phyloP scores from a whole-genome alignment of 2,888 invertebrate species.

The Aproaerema taeniolella region DNA sequence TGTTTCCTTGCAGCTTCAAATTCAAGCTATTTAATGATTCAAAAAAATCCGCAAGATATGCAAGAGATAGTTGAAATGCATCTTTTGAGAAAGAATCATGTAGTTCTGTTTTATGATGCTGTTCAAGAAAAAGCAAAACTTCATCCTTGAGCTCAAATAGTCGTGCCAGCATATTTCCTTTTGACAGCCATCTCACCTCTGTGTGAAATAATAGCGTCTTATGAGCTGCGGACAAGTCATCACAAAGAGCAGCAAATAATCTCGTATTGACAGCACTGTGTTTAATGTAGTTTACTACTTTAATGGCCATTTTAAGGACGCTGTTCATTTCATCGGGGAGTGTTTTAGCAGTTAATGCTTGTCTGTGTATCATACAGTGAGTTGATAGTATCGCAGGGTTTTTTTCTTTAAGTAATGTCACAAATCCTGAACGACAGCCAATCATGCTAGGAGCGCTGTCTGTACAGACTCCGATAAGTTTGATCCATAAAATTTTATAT shows the following conservation, averaged over 20 bases:
- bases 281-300: constrained; percentile 9
- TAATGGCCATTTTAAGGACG: constrained; percentile 10
- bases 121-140: neutral
- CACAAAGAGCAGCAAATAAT: constrained; percentile 12
- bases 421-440: constrained; percentile 24
- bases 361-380: constrained; percentile 15
- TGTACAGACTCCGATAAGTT: constrained; percentile 23
- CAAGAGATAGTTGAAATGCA: constrained; percentile 11
- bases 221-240: constrained; percentile 3
- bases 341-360: constrained; percentile 21
- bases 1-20: constrained; percentile 22
- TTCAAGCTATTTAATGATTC: constrained; percentile 18
- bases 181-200: constrained; percentile 18
- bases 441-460: constrained; percentile 27
- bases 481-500: constrained; percentile 21
- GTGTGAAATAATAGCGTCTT: constrained; percentile 15
- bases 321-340: constrained; percentile 11
- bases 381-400: constrained; percentile 15
- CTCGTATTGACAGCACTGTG: constrained; percentile 1
- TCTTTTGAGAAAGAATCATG: constrained; percentile 4
- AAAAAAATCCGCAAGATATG: constrained; percentile 17
- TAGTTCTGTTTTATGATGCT: neutral
- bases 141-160: constrained; percentile 3
- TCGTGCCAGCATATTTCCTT: constrained; percentile 16
- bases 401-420: constrained; percentile 20